These are phyloP conservation scores for Scaeva pyrastri DNA, from an alignment of 2,888 invertebrate genomes.

Conservation along the genomic window DNA sequence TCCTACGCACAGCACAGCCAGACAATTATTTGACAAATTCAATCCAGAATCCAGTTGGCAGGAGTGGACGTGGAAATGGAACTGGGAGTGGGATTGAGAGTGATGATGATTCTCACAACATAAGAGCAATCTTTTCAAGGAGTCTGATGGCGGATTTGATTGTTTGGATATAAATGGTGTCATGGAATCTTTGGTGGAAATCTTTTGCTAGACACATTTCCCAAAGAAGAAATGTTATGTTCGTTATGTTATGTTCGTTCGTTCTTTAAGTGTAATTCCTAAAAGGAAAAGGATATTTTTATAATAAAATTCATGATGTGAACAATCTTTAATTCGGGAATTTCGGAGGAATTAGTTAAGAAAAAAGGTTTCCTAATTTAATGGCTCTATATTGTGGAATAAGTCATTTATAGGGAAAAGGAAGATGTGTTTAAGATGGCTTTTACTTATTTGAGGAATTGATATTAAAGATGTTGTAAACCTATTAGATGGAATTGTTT, in stretches of 20 bases:
- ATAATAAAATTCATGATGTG: neutral
- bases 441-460: too few relatives aligned
- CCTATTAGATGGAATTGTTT: too few relatives aligned
- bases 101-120: slow-evolving; percentile 47
- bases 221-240: slow-evolving; percentile 14
- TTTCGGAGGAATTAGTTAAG: neutral
- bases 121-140: slow-evolving; percentile 39
- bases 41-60: too few relatives aligned
- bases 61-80: too few relatives aligned
- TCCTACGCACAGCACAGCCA: slow-evolving; percentile 25
- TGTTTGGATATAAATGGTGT: slow-evolving; percentile 39
- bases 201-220: slow-evolving; percentile 33
- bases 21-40: slow-evolving; percentile 69
- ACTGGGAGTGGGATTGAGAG: slow-evolving; percentile 3
- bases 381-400: fast-evolving
- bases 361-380: too few relatives aligned
- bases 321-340: neutral
- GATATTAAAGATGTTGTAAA: too few relatives aligned
- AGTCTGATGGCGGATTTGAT: slow-evolving; percentile 13
- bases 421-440: too few relatives aligned
- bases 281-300: slow-evolving; percentile 11
- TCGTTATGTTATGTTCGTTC: neutral
- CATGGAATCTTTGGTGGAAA: slow-evolving; percentile 39
- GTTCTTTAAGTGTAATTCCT: neutral
- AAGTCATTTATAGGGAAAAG: too few relatives aligned